Percentiles rank a stretch among this genome's conserved stretches.
Conservation (phyloP, 1,140 invertebrate genomes). For the Tribolium castaneum region DNA sequence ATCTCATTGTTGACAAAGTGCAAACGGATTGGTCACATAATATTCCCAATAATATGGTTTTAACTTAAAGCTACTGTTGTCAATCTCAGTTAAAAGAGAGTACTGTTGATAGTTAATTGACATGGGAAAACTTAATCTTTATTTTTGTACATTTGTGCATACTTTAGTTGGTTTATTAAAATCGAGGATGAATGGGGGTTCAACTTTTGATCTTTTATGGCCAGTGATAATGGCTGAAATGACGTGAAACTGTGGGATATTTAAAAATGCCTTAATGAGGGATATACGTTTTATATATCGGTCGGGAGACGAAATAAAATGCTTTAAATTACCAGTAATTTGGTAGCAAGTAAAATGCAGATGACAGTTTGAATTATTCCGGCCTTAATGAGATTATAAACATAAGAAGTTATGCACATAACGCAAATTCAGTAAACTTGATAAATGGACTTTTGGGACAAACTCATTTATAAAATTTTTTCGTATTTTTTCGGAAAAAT, state of each 20-base stretch:
- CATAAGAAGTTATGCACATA: conserved; percentile 43
- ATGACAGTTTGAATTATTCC: conserved; percentile 43
- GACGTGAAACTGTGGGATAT: not conserved
- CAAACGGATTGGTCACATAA: not conserved
- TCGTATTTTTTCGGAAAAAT: conserved; percentile 22
- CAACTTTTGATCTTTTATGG: not conserved
- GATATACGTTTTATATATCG: conserved; percentile 30
- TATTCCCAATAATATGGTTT: not conserved
- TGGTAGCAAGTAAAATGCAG: conserved; percentile 42
- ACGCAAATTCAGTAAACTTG: conserved; percentile 39
- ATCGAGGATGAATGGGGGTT: not conserved
- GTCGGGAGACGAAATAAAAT: conserved; percentile 37
- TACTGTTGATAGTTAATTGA: too few species aligned
- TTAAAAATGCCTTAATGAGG: conserved; percentile 34
- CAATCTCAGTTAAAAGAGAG: not conserved
- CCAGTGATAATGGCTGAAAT: not conserved
- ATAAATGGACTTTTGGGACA: conserved; percentile 41
- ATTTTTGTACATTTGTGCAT: not conserved
- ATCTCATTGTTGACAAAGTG: not conserved
- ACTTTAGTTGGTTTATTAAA: too few species aligned
- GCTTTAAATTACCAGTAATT: conserved; percentile 39
- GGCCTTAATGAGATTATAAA: conserved; percentile 40
- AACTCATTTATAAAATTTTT: conserved; percentile 40
- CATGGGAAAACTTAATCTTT: too few species aligned
- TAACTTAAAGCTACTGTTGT: not conserved